Evolutionary conservation across 1,140 invertebrate species (phyloP), one percentile per base, ranked within the genome.

Genomic region (Nylanderia fulva): DNA sequence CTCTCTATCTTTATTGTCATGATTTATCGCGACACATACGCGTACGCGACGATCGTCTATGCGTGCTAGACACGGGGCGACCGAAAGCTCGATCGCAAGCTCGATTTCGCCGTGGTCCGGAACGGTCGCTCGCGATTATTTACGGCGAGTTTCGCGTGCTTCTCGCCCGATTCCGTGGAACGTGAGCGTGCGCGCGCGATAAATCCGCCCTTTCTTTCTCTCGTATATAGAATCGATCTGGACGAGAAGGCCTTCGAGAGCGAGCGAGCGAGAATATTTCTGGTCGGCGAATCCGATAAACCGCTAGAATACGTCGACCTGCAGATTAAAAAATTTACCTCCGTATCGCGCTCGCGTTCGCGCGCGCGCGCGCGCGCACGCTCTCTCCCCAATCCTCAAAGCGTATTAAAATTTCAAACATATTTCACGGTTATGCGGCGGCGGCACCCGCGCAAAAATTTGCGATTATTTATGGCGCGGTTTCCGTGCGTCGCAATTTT

Each of bases 381-480:
- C 84, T 24, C 24, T n/a, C 45, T 45, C 72, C 64, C 61, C 66
- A 82, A 82, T 85, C 58, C 58, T 39, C 66, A 24, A 29, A 71
- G 79, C 77, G 64, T 82, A 71, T 61, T 54, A 68, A 85, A 85
- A 48, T 79, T 61, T 82, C 42, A 52, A 68, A 79, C 61, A 79
- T 80, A 48, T 86, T 71, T 69, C 52, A 86, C 76, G 77, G 77
- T 82, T 82, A 82, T 56, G 27, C 79, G 48, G 80, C 15, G 48
- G 74, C 75, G 52, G 66, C 75, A 39, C 48, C 11, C 75, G 60
- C 39, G 66, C 77, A 82, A 82, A 82, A 82, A 82, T 82, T 82
- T 82, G 77, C 76, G 76, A 87, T 87, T 87, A 86, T 87, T 87
- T 87, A 87, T 72, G 85, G 64, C 76, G 33, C 60, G 85, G 76